A percentile compares a stretch with the other conserved stretches of the same genome.
Evolutionary conservation across 1,140 invertebrate genomes (phyloP).

Genomic region (Armadillidium nasatum): DNA sequence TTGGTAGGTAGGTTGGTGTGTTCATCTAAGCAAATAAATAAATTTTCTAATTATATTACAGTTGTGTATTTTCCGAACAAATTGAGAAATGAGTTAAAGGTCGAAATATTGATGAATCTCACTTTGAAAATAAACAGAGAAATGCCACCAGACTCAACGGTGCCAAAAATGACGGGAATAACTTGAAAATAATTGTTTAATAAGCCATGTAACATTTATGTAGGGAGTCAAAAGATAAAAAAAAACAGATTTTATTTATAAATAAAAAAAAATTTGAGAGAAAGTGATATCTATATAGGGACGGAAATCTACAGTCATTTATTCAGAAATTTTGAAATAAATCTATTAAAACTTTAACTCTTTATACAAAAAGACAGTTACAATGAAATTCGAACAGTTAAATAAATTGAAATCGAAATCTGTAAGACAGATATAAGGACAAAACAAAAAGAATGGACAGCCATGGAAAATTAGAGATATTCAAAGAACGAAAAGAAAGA

Average conservation of each 20-base stretch:
- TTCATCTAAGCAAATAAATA: too few species aligned
- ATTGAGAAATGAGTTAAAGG: too few species aligned
- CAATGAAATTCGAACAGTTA: background rate
- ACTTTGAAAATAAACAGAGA: too few species aligned
- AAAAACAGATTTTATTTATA: background rate
- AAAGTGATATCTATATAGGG: background rate
- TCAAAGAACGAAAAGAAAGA: too few species aligned
- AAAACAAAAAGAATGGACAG: background rate
- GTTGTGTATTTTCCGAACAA: too few species aligned
- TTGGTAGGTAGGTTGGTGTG: too few species aligned
- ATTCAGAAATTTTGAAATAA: background rate
- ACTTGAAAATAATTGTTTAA: too few species aligned
- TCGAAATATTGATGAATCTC: too few species aligned
- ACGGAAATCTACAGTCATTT: background rate
- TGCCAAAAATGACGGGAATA: too few species aligned
- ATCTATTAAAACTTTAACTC: background rate
- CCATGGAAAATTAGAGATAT: background rate
- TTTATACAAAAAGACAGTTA: background rate
- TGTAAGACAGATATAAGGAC: background rate
- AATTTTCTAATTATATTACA: too few species aligned
- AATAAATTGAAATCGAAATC: background rate
- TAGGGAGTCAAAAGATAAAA: background rate
- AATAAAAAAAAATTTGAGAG: background rate
- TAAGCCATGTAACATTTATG: too few species aligned
- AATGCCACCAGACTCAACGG: too few species aligned